Evolutionary conservation across 1,140 invertebrate genomes (phyloP).

Genomic region (Andricus grossulariae): DNA sequence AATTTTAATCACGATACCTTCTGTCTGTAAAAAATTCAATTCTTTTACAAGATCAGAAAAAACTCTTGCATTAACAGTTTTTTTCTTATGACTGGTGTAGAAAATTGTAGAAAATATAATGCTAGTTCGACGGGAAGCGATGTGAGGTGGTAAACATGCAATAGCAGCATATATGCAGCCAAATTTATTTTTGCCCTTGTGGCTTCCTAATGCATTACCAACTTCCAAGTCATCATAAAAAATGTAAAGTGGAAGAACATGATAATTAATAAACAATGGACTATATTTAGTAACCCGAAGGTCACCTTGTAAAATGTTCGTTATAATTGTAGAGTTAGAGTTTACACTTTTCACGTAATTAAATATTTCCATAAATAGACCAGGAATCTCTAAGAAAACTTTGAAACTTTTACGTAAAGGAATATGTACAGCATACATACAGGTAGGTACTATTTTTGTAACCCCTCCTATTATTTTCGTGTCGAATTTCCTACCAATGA

Average conservation of each 20-base stretch:
- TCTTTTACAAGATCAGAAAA: not conserved
- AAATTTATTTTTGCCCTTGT: no score
- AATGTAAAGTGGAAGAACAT: no score
- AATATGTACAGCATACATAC: not conserved
- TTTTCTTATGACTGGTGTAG: not conserved
- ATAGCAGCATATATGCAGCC: no score
- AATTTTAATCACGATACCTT: not conserved
- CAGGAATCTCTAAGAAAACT: not conserved
- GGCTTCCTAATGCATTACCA: no score
- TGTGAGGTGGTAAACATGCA: no score
- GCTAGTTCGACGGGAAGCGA: not conserved
- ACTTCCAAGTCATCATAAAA: no score
- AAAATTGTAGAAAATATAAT: constrained; percentile 1
- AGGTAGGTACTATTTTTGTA: not conserved
- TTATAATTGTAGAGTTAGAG: not conserved
- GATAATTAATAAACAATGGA: not conserved
- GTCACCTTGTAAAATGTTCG: not conserved
- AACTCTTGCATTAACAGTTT: not conserved
- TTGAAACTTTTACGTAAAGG: not conserved
- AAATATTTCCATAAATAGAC: not conserved
- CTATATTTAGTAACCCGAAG: not conserved
- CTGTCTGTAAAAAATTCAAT: not conserved
- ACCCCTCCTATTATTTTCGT: not conserved
- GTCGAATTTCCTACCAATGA: not conserved
- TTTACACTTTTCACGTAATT: not conserved